Conservation (phyloP, 2,797 vertebrate species). For the Tinamus major region DNA sequence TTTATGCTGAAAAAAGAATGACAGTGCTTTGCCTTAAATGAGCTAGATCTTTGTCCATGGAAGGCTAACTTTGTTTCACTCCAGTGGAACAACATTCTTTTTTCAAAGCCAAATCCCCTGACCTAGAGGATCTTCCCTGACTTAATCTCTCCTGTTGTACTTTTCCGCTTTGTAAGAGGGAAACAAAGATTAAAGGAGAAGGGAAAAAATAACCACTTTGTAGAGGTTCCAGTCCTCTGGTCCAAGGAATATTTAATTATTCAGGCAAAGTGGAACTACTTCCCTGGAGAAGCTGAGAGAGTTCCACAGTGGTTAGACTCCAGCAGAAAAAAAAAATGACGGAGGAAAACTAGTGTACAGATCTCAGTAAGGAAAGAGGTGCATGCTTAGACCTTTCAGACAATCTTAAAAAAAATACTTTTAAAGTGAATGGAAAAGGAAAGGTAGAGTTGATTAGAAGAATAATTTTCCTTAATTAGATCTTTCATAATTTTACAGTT, state of each 20-base stretch:
- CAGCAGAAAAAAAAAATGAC: background rate
- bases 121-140: constrained; percentile 59
- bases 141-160: constrained; percentile 44
- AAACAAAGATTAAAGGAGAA: constrained; percentile 51
- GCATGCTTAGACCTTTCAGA: background rate
- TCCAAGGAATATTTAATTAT: constrained; percentile 60
- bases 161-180: constrained; percentile 46
- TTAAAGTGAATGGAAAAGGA: background rate
- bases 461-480: background rate
- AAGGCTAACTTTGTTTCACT: constrained; percentile 33
- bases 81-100: background rate
- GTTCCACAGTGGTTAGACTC: background rate
- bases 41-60: constrained; percentile 1
- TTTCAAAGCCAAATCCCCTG: constrained; percentile 19
- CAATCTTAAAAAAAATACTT: background rate
- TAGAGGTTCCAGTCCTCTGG: constrained; percentile 43
- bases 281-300: background rate
- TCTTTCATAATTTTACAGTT: background rate
- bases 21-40: background rate
- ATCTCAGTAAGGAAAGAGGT: background rate
- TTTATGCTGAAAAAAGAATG: background rate
- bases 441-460: background rate
- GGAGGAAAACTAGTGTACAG: background rate
- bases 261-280: constrained; percentile 33
- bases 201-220: constrained; percentile 46